Evolutionary conservation across 2,113 vertebrate genomes (phyloP), one percentile per base, ranked within the genome.

Genomic region (Danio rerio): DNA sequence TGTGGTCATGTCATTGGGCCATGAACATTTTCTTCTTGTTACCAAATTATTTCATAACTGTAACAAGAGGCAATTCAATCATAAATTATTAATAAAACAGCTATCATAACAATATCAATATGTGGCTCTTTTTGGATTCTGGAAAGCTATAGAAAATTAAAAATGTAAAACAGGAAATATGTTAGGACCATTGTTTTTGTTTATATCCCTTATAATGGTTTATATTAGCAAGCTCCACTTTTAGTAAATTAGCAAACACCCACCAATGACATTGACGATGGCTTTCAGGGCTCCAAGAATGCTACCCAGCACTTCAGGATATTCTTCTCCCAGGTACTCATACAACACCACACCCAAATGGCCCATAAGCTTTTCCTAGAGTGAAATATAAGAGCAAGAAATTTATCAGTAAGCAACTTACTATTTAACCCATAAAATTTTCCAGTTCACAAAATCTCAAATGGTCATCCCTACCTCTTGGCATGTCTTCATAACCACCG

Each of bases 401-500:
- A 68, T 45, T 13, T 9, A 76, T 61, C 15, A 76, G 43, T 61
- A 21, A 43, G 21, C 50, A 72, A 18, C 3, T 16, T 73, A 9
- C 40, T 9, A 10, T 55, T 16, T n/a, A 55, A 10, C 50, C 13
- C 7, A 5, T 20, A 69, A 6, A 69, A 69, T 15, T 11, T 20
- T 31, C n/a, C 1, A 20, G 9, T 50, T 3, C 10, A 5, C 4
- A 3, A 31, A 40, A 56, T 5, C 3, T 10, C 3, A n/a, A 7
- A 42, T 9, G 49, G 6, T 21, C 4, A 0, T 52, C 21, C 0
- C 47, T 49, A 98, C 98, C 96, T 99, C 98, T 89, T 99, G 98
- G 82, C 98, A 99, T 4, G 98, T 99, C 91, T 99, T 99, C 98
- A 99, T 99, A 72, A 99, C 98, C 80, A 99, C 98, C 1, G 98